These are phyloP conservation scores for Chlorospingus flavigularis DNA, from an alignment of 2,797 vertebrate species.

Conservation along the genomic window DNA sequence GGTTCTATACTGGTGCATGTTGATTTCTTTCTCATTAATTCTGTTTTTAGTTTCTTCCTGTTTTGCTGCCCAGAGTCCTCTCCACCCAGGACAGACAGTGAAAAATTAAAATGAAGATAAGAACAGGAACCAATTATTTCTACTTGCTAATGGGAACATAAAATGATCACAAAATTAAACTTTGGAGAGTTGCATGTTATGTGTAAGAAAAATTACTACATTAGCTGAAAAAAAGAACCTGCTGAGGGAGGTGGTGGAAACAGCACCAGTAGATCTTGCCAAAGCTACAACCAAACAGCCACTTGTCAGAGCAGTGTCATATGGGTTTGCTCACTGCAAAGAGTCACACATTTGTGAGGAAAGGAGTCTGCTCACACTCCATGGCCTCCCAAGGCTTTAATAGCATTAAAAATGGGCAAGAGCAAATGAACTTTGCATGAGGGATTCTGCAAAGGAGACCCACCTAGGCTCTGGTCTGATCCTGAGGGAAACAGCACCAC, in stretches of 20 bases:
- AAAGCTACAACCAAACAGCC: neutral
- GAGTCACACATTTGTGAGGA: neutral
- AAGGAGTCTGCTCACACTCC: neutral
- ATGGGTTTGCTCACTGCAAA: neutral
- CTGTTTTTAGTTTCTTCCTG: neutral
- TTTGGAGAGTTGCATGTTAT: neutral
- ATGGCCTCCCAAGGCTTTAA: neutral
- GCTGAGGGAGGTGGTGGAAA: neutral
- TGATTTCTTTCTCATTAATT: neutral
- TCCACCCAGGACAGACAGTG: neutral
- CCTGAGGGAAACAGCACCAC: neutral
- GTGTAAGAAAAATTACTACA: neutral
- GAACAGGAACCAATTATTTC: conserved; percentile 41
- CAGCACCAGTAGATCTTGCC: neutral
- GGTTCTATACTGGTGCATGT: neutral
- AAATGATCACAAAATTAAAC: conserved; percentile 16
- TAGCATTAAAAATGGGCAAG: neutral
- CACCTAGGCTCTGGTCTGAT: neutral
- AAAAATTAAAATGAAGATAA: neutral
- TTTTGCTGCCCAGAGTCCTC: neutral
- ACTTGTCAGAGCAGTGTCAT: neutral
- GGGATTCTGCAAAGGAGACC: neutral
- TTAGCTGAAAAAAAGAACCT: neutral
- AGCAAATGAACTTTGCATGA: neutral
- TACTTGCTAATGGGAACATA: neutral